Conservation (phyloP, 2,113 vertebrate genomes). For the Stomatorhinus ivindoensis region DNA sequence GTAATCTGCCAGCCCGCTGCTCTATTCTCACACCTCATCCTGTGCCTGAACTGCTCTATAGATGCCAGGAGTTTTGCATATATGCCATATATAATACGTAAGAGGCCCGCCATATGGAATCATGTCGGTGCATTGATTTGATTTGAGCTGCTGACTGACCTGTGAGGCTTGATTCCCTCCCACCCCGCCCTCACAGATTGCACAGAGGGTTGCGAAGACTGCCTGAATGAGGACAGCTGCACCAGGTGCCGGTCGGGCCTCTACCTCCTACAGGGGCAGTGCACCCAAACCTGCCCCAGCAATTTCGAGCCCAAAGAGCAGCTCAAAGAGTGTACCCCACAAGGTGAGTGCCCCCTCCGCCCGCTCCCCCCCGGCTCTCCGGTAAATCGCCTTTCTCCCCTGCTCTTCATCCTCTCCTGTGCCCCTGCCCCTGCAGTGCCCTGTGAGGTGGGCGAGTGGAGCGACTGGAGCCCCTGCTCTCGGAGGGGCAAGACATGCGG, state of each 20-base stretch:
- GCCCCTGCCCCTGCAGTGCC: conserved; percentile 66
- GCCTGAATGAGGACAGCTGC: conserved; percentile 86
- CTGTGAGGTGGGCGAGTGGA: conserved; percentile 85
- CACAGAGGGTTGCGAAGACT: conserved; percentile 87
- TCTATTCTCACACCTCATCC: background rate
- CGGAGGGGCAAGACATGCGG: conserved; percentile 84
- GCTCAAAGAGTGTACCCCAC: conserved; percentile 81
- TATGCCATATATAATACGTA: background rate
- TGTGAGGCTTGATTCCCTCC: background rate
- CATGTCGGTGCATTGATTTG: background rate
- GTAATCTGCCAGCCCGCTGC: background rate
- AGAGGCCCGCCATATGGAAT: background rate
- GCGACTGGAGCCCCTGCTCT: conserved; percentile 80
- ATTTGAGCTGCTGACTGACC: background rate
- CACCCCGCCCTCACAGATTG: conserved; percentile 68
- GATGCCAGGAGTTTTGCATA: background rate
- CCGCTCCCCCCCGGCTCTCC: background rate
- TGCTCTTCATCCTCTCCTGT: background rate
- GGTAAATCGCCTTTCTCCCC: background rate
- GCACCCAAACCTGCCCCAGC: conserved; percentile 84
- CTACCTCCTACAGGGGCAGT: conserved; percentile 83
- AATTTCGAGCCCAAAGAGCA: conserved; percentile 81
- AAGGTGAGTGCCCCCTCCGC: conserved; percentile 61
- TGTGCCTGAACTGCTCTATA: background rate
- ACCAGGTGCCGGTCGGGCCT: conserved; percentile 80